phyloP scores from a whole-genome alignment of 2,888 invertebrate genomes.

The Chydorus sphaericus region DNA sequence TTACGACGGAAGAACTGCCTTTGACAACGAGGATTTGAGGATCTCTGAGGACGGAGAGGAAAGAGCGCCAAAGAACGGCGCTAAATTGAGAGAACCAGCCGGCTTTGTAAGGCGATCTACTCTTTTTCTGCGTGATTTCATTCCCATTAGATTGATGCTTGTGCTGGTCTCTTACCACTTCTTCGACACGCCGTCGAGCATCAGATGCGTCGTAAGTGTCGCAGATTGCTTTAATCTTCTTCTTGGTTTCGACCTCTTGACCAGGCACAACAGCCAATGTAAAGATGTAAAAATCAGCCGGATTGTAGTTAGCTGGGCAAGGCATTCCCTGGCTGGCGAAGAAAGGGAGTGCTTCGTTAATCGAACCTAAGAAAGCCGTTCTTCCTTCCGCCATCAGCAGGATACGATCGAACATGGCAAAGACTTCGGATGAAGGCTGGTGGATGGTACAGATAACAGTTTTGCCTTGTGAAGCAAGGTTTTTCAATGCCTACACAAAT shows the following conservation, averaged over 20 bases:
- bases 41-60: conserved; percentile 75
- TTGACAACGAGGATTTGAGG: conserved; percentile 80
- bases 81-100: conserved; percentile 76
- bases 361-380: conserved; percentile 31
- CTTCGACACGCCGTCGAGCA: background rate
- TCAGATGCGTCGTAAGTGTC: conserved; percentile 36
- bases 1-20: conserved; percentile 72
- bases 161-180: background rate
- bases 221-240: conserved; percentile 12
- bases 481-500: conserved; percentile 14
- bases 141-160: background rate
- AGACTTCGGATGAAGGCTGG: conserved; percentile 34
- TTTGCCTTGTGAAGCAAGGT: conserved; percentile 27
- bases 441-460: conserved; percentile 35
- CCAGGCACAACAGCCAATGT: conserved; percentile 32
- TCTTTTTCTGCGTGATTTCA: conserved; percentile 14
- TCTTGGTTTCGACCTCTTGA: conserved; percentile 24
- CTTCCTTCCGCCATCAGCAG: conserved; percentile 32
- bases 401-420: conserved; percentile 29
- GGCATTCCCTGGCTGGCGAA: conserved; percentile 24
- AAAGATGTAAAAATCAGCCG: conserved; percentile 35
- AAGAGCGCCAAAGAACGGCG: conserved; percentile 79
- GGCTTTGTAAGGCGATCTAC: conserved; percentile 54
- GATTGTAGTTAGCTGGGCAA: conserved; percentile 33
- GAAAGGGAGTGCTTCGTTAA: conserved; percentile 23